A percentile compares a stretch with the other conserved stretches of the same genome.
Conservation (phyloP, 2,888 invertebrate species). For the Clunio marinus region DNA sequence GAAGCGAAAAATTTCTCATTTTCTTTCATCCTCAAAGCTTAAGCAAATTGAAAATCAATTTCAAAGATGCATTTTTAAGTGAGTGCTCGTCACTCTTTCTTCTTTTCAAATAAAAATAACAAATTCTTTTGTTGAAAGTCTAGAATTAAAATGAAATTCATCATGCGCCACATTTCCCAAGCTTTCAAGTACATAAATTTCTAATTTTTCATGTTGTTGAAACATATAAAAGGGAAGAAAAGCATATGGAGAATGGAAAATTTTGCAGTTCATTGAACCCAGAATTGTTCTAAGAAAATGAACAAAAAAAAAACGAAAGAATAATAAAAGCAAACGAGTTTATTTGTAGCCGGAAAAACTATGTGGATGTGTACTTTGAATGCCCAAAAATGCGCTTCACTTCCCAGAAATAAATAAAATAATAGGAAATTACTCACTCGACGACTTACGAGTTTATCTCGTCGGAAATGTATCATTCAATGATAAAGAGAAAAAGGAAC, state of each 20-base stretch:
- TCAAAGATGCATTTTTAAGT: conserved; percentile 27
- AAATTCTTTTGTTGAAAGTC: too few relatives aligned
- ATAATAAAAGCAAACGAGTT: conserved; percentile 26
- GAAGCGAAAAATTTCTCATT: not conserved
- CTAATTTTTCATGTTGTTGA: conserved; percentile 17
- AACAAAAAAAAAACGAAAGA: too few relatives aligned
- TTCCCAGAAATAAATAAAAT: not conserved
- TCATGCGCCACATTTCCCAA: not conserved
- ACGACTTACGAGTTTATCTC: not conserved
- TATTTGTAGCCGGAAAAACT: not conserved
- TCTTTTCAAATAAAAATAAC: not conserved
- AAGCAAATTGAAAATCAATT: conserved; percentile 20
- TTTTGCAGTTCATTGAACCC: conserved; percentile 35
- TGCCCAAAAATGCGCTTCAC: too few relatives aligned
- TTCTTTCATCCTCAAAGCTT: too few relatives aligned
- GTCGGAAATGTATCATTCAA: not conserved
- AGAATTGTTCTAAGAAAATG: conserved; percentile 2
- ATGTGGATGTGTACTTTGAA: too few relatives aligned
- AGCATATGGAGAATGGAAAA: not conserved
- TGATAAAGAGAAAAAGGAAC: not conserved
- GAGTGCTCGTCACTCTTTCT: conserved; percentile 2
- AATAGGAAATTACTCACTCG: not conserved
- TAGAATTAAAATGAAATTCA: not conserved
- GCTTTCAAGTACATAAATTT: not conserved
- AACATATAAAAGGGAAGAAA: not conserved